Base-by-base conservation (phyloP, 2,113 vertebrate genomes). In the Beaufortia kweichowensis region DNA sequence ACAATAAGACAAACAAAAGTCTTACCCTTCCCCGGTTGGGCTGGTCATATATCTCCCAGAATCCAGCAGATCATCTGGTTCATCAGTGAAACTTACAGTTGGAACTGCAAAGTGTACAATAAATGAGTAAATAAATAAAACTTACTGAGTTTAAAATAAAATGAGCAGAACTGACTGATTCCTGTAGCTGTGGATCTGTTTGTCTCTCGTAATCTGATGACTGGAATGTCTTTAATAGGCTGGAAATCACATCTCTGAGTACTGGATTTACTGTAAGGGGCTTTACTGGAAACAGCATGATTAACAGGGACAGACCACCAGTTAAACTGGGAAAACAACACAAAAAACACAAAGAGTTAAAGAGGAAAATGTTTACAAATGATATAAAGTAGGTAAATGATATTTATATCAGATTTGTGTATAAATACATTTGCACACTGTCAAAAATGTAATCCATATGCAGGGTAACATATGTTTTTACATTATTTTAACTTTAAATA, bases 11-110 rank as follows among this genome's bases (percentile, higher is more conserved):
- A 68, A 1, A 61, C 4, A 21, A 17, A 11, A 56, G 12, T 83
- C 88, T 92, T 77, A 94, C 93, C 90, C 87, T 87, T 74, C 88
- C 89, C 65, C 1, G 0, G 73, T 86, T 56, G 17, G 89, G 82
- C 59, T 90, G 84, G 33, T 79, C 84, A 73, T 87, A 84, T 69
- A 76, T 77, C 78, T 88, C 60, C 88, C 89, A 78, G 89, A 81
- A 60, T 85, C 48, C 81, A 80, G 78, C 68, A 86, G 85, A 19
- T 85, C 67, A 63, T 81, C 88, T 62, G 86, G 79, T 41, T 80
- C 81, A 35, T 41, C 57, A 76, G 82, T 48, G 6, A 80, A 82
- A 86, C 29, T 61, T 3, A 33, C 78, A 66, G 89, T 85, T 1
- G 83, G 89, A 85, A 88, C 89, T 91, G 81, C 46, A 41, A 84